Percentiles rank a stretch among this genome's conserved stretches.
Conservation (phyloP, 2,888 invertebrate species). For the Serripes groenlandicus region DNA sequence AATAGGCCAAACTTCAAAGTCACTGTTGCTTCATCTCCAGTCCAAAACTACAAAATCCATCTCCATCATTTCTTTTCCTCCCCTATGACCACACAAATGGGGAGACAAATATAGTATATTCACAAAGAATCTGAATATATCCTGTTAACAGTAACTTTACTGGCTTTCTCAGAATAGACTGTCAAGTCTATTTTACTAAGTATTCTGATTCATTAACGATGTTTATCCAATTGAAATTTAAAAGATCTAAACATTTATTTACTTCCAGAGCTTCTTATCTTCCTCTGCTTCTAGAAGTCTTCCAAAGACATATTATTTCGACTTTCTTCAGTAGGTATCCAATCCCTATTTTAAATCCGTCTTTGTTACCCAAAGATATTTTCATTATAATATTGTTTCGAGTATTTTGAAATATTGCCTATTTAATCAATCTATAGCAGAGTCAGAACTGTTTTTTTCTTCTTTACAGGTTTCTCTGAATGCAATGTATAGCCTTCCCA, state of each 20-base stretch:
- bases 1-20: no score
- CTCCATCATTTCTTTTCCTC: no score
- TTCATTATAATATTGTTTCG: background rate
- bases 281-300: background rate
- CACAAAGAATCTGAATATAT: background rate
- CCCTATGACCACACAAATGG: no score
- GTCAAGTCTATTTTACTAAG: background rate
- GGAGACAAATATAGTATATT: background rate
- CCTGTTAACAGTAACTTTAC: background rate
- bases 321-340: conserved; percentile 19
- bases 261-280: background rate
- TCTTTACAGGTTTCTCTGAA: background rate
- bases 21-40: no score
- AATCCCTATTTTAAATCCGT: background rate
- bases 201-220: conserved; percentile 14
- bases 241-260: background rate
- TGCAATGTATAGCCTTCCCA: background rate
- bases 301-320: background rate
- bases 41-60: no score
- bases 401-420: background rate
- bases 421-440: background rate
- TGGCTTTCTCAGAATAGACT: conserved; percentile 4
- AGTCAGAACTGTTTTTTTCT: background rate
- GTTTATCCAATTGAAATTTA: conserved; percentile 11
- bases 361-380: background rate